phyloP scores from a whole-genome alignment of 35 echinoderm and acorn worm species.

The Hemicentrotus pulcherrimus region DNA sequence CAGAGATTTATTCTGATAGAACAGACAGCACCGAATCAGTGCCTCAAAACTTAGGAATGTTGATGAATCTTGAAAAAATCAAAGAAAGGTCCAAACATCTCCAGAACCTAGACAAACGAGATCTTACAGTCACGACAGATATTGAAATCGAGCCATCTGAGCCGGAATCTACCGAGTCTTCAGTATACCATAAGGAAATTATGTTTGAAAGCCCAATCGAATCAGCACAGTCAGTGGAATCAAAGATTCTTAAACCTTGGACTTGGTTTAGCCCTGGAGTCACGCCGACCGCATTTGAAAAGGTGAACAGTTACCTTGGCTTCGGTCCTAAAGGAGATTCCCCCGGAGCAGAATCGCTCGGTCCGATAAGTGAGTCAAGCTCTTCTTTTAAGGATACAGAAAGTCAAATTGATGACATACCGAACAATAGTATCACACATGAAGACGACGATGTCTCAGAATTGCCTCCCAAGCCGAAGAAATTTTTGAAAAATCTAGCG shows the following conservation, averaged over 20 bases:
- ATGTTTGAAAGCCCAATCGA: not conserved
- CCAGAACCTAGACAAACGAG: not conserved
- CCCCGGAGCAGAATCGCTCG: not conserved
- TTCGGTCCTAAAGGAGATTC: not conserved
- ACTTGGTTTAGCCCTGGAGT: not conserved
- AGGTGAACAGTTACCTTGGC: not conserved
- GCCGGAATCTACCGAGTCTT: not conserved
- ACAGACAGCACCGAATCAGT: not conserved
- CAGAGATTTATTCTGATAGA: not conserved
- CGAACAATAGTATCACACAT: not conserved
- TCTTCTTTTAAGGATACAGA: not conserved
- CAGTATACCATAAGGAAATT: not conserved
- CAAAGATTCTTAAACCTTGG: not conserved
- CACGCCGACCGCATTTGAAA: not conserved
- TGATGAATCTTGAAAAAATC: not conserved
- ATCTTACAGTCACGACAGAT: not conserved
- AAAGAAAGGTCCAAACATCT: not conserved
- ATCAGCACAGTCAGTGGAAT: not conserved
- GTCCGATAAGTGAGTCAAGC: not conserved
- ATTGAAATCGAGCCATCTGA: not conserved
- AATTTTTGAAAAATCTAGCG: not conserved
- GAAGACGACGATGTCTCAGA: not conserved
- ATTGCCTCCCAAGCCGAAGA: not conserved
- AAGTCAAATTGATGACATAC: not conserved
- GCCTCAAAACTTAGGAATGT: not conserved